Percentiles rank a stretch among this genome's conserved stretches.
Evolutionary conservation across 1,140 invertebrate genomes (phyloP).

Genomic region (Ceratitis capitata): DNA sequence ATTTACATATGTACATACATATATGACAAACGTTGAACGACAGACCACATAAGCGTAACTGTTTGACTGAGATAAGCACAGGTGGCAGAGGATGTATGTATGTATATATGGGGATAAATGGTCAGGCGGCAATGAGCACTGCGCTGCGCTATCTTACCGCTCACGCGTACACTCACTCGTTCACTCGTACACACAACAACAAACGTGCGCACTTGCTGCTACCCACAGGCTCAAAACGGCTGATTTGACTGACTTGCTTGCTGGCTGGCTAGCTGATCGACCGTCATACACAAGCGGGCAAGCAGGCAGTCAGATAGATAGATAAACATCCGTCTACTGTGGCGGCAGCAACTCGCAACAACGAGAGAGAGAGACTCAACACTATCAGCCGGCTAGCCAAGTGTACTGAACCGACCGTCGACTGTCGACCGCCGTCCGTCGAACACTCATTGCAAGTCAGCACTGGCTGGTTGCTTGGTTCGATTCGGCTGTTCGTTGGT

Average conservation of each 20-base stretch:
- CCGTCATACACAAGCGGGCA: neutral
- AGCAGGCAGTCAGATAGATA: conserved; percentile 34
- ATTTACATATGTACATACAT: too few relatives aligned
- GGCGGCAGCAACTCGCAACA: conserved; percentile 33
- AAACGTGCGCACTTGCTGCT: conserved; percentile 11
- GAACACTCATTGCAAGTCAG: neutral
- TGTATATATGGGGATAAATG: too few relatives aligned
- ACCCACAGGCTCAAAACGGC: conserved; percentile 9
- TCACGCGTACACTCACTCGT: neutral
- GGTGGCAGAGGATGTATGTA: neutral
- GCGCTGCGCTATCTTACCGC: conserved; percentile 12
- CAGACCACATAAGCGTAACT: neutral
- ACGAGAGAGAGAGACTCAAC: too few relatives aligned
- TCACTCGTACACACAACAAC: neutral
- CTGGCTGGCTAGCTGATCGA: conserved; percentile 7
- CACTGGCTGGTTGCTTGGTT: neutral
- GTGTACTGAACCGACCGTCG: neutral
- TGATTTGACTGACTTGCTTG: neutral
- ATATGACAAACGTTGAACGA: too few relatives aligned
- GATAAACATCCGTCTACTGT: conserved; percentile 32
- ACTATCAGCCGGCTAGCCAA: neutral
- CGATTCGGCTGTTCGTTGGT: neutral
- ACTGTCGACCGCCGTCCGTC: neutral
- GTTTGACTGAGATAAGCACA: neutral
- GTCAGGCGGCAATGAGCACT: neutral